Evolutionary conservation across 2,888 invertebrate species (phyloP).

Genomic region (Andrena marginata): DNA sequence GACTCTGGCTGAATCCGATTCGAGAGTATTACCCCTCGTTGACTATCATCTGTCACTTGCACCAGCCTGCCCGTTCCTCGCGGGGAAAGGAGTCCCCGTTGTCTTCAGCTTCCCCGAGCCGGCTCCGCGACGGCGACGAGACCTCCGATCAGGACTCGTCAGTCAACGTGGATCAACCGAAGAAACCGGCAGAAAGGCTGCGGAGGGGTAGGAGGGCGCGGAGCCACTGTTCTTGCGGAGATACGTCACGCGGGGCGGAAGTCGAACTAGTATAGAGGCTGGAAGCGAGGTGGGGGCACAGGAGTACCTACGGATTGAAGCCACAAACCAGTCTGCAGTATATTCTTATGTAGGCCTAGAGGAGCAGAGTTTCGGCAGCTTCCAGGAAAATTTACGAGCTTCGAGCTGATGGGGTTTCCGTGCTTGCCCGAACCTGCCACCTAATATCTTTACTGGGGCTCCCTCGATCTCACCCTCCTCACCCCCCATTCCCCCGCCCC

Average conservation of each 20-base stretch:
- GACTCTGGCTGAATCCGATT: neutral
- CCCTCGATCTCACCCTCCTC: constrained; percentile 71
- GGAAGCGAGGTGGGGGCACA: neutral
- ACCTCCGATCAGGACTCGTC: constrained; percentile 48
- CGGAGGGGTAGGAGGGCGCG: constrained; percentile 23
- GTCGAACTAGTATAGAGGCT: constrained; percentile 50
- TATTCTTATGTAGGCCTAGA: constrained; percentile 81
- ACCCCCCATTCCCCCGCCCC: neutral
- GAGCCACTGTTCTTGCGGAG: constrained; percentile 14
- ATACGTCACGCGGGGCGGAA: constrained; percentile 36
- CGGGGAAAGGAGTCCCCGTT: constrained; percentile 7
- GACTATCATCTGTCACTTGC: constrained; percentile 10
- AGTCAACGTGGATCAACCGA: constrained; percentile 50
- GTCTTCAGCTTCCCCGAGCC: constrained; percentile 5
- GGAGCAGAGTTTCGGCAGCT: constrained; percentile 79
- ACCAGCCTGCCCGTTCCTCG: constrained; percentile 1
- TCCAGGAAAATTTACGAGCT: constrained; percentile 81
- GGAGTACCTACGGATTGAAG: constrained; percentile 76
- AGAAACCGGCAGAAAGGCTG: constrained; percentile 28
- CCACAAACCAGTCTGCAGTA: constrained; percentile 76
- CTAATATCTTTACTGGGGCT: constrained; percentile 82
- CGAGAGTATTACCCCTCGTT: constrained; percentile 1
- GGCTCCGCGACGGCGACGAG: constrained; percentile 16
- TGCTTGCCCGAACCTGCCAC: constrained; percentile 78
- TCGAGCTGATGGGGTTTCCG: constrained; percentile 83